phyloP scores from a whole-genome alignment of 2,888 invertebrate genomes.

The Panzeria rudis region DNA sequence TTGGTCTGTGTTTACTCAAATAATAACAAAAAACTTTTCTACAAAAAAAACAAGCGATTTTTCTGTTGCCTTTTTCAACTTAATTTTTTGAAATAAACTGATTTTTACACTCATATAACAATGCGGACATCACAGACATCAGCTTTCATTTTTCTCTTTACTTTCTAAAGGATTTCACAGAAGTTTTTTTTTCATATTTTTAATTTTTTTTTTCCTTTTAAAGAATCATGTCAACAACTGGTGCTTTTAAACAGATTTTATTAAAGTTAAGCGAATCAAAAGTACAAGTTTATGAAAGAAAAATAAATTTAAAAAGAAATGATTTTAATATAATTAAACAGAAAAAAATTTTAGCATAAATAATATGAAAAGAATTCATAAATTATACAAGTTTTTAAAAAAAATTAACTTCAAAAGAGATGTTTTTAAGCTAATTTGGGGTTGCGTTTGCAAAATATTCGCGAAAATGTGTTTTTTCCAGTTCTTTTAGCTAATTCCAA shows the following conservation, averaged over 20 bases:
- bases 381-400: too few relatives aligned
- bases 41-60: constrained; percentile 44
- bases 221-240: constrained; percentile 59
- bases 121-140: constrained; percentile 51
- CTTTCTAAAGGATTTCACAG: constrained; percentile 17
- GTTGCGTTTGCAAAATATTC: too few relatives aligned
- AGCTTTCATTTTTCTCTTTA: constrained; percentile 51
- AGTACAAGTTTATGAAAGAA: neutral
- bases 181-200: constrained; percentile 23
- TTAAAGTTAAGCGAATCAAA: neutral
- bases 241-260: constrained; percentile 24
- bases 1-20: constrained; percentile 36
- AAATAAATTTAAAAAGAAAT: constrained; percentile 11
- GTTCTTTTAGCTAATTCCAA: too few relatives aligned
- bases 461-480: too few relatives aligned
- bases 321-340: neutral
- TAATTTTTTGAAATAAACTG: constrained; percentile 52
- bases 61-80: constrained; percentile 26
- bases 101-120: constrained; percentile 36
- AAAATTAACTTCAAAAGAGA: too few relatives aligned
- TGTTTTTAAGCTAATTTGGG: too few relatives aligned
- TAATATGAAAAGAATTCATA: too few relatives aligned
- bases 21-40: constrained; percentile 40
- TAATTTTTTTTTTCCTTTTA: constrained; percentile 21
- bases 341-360: too few relatives aligned